Percentiles rank a stretch among this genome's conserved stretches.
Evolutionary conservation across 2,797 vertebrate species (phyloP).

Genomic region (Sarcoramphus papa): DNA sequence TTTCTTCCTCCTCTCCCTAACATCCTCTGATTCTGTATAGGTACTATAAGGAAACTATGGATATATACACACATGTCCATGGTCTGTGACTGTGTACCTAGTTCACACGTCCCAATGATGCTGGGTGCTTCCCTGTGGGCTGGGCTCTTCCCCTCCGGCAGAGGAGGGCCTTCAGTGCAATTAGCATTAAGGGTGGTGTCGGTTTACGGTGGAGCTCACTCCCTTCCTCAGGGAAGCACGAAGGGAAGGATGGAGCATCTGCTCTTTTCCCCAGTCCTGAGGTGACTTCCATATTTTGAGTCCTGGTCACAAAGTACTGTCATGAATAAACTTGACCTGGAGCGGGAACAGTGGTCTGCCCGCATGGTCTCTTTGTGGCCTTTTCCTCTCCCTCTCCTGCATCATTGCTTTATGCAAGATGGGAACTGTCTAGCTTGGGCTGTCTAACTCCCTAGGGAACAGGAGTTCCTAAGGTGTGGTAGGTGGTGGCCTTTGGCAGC

Average conservation of each 20-base stretch:
- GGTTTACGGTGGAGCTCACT: neutral
- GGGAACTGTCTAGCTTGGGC: neutral
- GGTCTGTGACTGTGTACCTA: neutral
- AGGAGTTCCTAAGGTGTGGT: neutral
- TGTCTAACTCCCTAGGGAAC: neutral
- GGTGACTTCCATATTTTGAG: neutral
- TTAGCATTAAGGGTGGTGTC: neutral
- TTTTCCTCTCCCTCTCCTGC: neutral
- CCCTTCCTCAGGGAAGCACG: neutral
- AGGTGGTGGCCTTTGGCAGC: neutral
- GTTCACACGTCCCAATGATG: neutral
- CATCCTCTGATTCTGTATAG: neutral
- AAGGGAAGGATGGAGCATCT: neutral
- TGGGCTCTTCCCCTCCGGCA: neutral
- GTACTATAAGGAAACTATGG: neutral
- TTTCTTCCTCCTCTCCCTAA: neutral
- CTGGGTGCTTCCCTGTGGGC: neutral
- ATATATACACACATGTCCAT: accelerated
- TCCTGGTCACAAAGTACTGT: neutral
- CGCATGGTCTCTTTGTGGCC: neutral
- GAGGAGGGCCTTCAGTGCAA: neutral
- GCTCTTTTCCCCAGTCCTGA: neutral
- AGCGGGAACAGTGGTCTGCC: neutral
- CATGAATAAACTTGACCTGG: neutral
- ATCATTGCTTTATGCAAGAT: neutral